Base-by-base conservation (phyloP, 2,113 vertebrate species). In the Eidolon helvum region DNA sequence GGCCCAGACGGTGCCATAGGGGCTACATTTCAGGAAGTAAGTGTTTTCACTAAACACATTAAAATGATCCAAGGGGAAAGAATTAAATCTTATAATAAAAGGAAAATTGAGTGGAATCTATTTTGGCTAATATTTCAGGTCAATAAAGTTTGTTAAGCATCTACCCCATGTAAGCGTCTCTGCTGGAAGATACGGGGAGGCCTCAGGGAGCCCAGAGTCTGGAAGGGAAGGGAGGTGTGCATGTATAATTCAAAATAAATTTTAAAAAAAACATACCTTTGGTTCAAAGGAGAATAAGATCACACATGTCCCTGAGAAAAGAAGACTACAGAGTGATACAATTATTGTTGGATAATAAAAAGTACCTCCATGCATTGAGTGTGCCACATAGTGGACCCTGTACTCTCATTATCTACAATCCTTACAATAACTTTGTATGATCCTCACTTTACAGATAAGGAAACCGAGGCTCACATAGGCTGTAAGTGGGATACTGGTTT, bases 51-150 rank as follows among this genome's bases (percentile, higher is more conserved):
- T 93, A 86, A 85, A 89, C 66, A 91, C 66, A 87, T 69, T 86
- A 90, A 97, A 91, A 91, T 53, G 50, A 65, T 91, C 90, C 84
- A 94, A 87, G 65, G 50, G 61, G 87, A 69, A 95, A 72, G 30
- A 72, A 95, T 33, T 55, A 53, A 59, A 68, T 83, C 92, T 71
- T 93, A 74, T 19, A 90, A 93, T 68, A 82, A 86, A 72, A 95
- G 35, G 26, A 91, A 94, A 93, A 94, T 87, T 86, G 93, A 90
- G 87, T 89, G 43, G 43, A 59, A 95, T 96, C 88, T 97, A 90
- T 84, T 91, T 66, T 91, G 61, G 21, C 57, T 95, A 80, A 38
- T 59, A 43, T 91, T 89, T 97, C 55, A 68, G 48, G 43, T 89
- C 83, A 93, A 48, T 30, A 86, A 87, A 82, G 21, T 82, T 88